Percentiles rank a stretch among this genome's conserved stretches.
Conservation (phyloP, 2,797 vertebrate genomes). For the Taeniopygia guttata region DNA sequence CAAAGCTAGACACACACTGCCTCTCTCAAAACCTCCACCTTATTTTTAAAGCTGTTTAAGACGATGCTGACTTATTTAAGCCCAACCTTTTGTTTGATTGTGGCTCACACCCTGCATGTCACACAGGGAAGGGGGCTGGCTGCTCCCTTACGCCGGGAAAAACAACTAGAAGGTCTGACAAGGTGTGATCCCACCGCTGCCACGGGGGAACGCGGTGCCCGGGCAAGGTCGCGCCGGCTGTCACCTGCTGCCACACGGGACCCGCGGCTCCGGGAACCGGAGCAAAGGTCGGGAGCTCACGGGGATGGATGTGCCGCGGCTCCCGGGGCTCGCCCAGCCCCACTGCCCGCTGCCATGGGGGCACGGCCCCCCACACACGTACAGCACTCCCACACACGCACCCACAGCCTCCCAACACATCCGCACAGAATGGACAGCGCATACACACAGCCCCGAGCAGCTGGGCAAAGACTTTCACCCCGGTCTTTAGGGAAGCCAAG, state of each 20-base stretch:
- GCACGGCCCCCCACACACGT: accelerated
- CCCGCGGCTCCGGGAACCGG: accelerated
- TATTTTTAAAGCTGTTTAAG: neutral
- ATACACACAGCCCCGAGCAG: accelerated
- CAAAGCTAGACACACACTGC: neutral
- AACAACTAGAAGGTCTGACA: accelerated
- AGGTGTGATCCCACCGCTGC: too few species aligned
- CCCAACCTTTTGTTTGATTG: accelerated
- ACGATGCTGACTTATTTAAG: accelerated
- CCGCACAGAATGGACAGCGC: accelerated
- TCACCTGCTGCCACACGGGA: neutral
- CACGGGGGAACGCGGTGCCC: neutral
- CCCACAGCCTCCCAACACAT: accelerated
- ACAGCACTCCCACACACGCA: too few species aligned
- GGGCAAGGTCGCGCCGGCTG: neutral
- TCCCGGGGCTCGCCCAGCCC: too few species aligned
- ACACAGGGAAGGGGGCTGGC: neutral
- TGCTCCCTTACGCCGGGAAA: neutral
- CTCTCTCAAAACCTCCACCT: neutral
- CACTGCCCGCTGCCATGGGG: accelerated
- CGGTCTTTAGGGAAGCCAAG: accelerated
- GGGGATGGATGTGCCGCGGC: neutral
- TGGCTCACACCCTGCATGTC: accelerated
- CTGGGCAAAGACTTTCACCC: accelerated
- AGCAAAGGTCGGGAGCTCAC: neutral